Evolutionary conservation across 2,797 vertebrate species (phyloP), one percentile per base, ranked within the genome.

Genomic region (Danio kyathit): DNA sequence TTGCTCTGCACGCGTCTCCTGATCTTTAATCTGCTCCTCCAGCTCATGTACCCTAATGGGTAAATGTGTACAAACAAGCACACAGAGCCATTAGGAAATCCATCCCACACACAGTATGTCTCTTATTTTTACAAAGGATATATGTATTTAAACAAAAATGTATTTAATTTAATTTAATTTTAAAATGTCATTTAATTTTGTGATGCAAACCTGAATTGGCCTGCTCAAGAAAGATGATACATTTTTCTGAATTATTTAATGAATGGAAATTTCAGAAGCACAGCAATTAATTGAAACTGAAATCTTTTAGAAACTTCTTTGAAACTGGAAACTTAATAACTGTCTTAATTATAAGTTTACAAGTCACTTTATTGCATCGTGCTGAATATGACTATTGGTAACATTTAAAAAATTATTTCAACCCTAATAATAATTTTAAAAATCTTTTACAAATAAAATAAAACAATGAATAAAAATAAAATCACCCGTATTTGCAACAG

Each of bases 1-100:
- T 91, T 99, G 96, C 77, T 96, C 94, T 0, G 96, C 96, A 38
- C 91, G 93, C 0, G 94, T 88, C 91, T 98, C 97, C 70, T 96
- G 96, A 73, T 99, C 98, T 88, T 96, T 99, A 89, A 99, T 88
- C 85, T 98, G 95, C 89, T 99, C 98, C 91, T 99, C 98, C 79
- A 99, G 91, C 86, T 97, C 97, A 14, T 99, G 96, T 52, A 99
- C 96, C 91, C 98, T 99, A 88, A 16, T 38, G 70, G n/a, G 14
- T 71, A 66, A 56, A 59, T 64, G 63, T 40, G 41, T 21, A 60
- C 44, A 69, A 52, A 59, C 16, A 21, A 38, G 65, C 59, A 73
- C 52, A 69, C 21, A 9, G 41, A 61, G 11, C 41, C 29, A 70
- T 54, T 7, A 52, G 48, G 49, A 69, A 56, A 83, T 40, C 61